Evolutionary conservation across 2,797 vertebrate species (phyloP).

Genomic region (Clarias platycephalus): DNA sequence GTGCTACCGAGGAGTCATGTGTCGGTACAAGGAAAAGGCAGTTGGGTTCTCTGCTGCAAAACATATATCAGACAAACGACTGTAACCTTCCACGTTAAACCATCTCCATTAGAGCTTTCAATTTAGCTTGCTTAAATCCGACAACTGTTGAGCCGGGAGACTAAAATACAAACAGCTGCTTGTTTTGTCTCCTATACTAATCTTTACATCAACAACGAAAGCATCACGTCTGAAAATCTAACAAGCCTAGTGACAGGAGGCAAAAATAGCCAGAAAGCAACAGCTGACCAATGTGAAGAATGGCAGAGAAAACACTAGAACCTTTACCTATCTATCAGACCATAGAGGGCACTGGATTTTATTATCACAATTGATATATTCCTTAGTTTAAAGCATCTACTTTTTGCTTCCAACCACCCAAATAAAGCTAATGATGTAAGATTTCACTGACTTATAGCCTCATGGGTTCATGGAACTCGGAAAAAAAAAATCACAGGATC

Average conservation of each 20-base stretch:
- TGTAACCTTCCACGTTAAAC: not conserved
- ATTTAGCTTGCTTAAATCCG: slow-evolving; percentile 2
- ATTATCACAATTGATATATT: not conserved
- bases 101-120: not conserved
- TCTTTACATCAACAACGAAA: slow-evolving; percentile 56
- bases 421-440: not conserved
- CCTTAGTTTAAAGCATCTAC: not conserved
- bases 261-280: slow-evolving; percentile 64
- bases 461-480: slow-evolving; percentile 5
- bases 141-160: slow-evolving; percentile 35
- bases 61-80: slow-evolving; percentile 4
- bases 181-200: slow-evolving; percentile 51
- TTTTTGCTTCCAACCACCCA: not conserved
- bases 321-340: not conserved
- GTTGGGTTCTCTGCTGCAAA: slow-evolving; percentile 27
- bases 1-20: slow-evolving; percentile 35
- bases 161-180: slow-evolving; percentile 55
- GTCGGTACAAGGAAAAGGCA: slow-evolving; percentile 28
- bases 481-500: slow-evolving; percentile 21
- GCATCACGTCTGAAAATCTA: slow-evolving; percentile 65
- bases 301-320: slow-evolving; percentile 56
- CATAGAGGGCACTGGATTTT: not conserved
- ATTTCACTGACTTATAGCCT: slow-evolving; percentile 24
- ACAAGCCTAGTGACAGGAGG: slow-evolving; percentile 57
- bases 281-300: slow-evolving; percentile 64